Conservation (phyloP, 53 echinoderm and acorn worm species). For the Mesocentrotus franciscanus region DNA sequence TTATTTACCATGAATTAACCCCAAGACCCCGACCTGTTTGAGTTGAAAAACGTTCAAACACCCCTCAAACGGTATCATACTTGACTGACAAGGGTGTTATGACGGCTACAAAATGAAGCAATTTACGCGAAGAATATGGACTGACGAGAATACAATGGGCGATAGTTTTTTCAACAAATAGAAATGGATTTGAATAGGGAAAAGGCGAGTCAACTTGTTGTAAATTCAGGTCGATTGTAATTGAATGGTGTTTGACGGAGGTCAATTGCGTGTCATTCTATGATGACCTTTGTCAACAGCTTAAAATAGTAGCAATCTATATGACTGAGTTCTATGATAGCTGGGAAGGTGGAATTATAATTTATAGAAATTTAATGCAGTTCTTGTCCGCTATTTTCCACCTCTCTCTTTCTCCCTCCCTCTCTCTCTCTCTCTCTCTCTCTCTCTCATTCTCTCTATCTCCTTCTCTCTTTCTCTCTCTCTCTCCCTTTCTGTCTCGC, state of each 20-base stretch:
- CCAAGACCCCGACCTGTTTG: constrained; percentile 30
- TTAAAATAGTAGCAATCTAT: neutral
- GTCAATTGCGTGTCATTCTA: constrained; percentile 10
- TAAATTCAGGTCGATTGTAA: constrained; percentile 37
- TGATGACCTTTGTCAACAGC: constrained; percentile 54
- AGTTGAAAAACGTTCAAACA: neutral
- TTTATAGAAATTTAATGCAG: no score
- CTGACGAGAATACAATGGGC: neutral
- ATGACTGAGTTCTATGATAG: neutral
- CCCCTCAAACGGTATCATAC: neutral
- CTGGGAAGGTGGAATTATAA: no score
- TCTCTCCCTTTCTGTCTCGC: no score
- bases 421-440: no score
- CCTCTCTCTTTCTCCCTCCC: no score
- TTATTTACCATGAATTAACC: constrained; percentile 58
- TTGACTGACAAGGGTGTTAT: constrained; percentile 59
- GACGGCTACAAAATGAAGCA: constrained; percentile 58
- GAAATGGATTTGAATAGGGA: neutral
- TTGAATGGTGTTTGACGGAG: constrained; percentile 28
- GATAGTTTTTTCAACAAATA: constrained; percentile 29
- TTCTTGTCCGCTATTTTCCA: no score
- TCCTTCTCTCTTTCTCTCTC: no score
- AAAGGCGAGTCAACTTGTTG: neutral
- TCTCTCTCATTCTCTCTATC: no score
- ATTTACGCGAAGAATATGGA: constrained; percentile 53